Evolutionary conservation across 2,888 invertebrate species (phyloP).

Genomic region (Cephonodes hylas): DNA sequence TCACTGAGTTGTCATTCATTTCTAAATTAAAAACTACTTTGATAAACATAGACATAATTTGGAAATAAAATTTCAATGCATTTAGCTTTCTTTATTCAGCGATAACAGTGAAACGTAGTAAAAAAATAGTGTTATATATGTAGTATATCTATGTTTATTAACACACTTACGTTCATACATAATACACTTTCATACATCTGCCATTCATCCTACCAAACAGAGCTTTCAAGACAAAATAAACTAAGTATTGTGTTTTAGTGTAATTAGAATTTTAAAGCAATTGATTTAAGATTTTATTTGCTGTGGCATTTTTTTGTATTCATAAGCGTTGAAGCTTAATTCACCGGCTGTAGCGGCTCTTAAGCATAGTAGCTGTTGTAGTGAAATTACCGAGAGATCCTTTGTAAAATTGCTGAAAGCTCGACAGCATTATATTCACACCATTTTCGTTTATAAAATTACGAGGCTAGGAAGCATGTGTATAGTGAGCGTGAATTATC

Average conservation of each 20-base stretch:
- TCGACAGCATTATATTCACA: neutral
- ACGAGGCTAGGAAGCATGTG: neutral
- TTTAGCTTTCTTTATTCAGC: too few species aligned
- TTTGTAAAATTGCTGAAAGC: neutral
- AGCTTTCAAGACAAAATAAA: neutral
- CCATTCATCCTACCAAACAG: neutral
- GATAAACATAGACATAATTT: neutral
- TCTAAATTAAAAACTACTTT: neutral
- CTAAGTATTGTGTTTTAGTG: neutral
- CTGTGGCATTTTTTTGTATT: neutral
- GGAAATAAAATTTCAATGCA: too few species aligned
- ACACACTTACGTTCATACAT: neutral
- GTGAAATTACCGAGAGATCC: neutral
- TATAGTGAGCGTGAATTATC: neutral
- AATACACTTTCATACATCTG: neutral
- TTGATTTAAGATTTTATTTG: neutral
- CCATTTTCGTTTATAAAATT: neutral
- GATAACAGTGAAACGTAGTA: too few species aligned
- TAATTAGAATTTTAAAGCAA: neutral
- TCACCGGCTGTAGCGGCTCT: neutral
- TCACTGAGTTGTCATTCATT: neutral
- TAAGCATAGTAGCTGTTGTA: neutral
- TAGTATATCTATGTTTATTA: neutral
- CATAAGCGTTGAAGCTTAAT: neutral
- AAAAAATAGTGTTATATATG: too few species aligned